phyloP scores from a whole-genome alignment of 2,888 invertebrate species.

The Xestia c-nigrum region DNA sequence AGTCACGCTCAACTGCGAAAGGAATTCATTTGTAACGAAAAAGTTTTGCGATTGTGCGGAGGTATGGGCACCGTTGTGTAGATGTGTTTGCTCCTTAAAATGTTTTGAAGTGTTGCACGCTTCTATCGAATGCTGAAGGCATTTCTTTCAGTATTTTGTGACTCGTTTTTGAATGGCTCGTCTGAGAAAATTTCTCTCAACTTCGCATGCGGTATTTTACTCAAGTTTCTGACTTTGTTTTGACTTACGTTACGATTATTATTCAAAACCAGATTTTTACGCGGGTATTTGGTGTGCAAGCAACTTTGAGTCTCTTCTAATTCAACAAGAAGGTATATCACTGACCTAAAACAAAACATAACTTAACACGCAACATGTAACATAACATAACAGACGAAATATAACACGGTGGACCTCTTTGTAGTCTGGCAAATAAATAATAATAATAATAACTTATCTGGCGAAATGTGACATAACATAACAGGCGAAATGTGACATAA shows the following conservation, averaged over 20 bases:
- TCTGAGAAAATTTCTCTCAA: constrained; percentile 10
- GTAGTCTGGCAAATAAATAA: too few species aligned
- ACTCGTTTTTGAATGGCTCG: constrained; percentile 31
- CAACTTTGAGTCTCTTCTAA: neutral
- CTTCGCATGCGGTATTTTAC: constrained; percentile 4
- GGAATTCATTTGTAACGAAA: constrained; percentile 82
- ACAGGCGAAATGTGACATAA: neutral
- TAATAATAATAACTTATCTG: too few species aligned
- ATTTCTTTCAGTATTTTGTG: constrained; percentile 34
- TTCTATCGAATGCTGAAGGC: constrained; percentile 19
- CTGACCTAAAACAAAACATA: neutral
- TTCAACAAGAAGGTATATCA: neutral
- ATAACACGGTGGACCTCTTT: too few species aligned
- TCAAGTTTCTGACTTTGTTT: constrained; percentile 26
- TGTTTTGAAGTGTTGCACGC: constrained; percentile 47
- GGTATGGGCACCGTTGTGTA: constrained; percentile 38
- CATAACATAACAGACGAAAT: too few species aligned
- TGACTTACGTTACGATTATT: neutral
- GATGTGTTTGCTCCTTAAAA: constrained; percentile 58
- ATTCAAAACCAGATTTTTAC: neutral
- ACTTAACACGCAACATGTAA: neutral
- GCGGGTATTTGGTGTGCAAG: neutral
- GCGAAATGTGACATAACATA: too few species aligned
- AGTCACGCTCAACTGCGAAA: constrained; percentile 76
- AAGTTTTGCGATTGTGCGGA: constrained; percentile 68